Conservation (phyloP, 1,140 invertebrate genomes). For the Ceratosolen fusciceps region DNA sequence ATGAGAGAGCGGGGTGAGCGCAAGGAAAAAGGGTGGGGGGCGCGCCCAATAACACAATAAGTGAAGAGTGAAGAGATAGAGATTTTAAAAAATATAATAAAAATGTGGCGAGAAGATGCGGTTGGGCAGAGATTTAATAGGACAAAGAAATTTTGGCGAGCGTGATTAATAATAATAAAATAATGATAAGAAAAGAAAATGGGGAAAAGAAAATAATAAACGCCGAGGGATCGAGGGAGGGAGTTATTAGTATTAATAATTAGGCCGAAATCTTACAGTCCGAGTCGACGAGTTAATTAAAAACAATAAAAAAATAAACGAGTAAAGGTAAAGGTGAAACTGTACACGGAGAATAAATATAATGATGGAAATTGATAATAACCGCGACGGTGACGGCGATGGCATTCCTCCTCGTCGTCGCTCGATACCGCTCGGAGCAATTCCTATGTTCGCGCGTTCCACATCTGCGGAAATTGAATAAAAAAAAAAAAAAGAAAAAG, state of each 20-base stretch:
- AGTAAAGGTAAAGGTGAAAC: neutral
- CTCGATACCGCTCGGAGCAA: conserved; percentile 46
- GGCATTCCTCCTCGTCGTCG: conserved; percentile 32
- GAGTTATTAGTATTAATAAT: no score
- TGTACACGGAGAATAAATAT: conserved; percentile 25
- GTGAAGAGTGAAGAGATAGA: conserved; percentile 10
- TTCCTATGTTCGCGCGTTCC: conserved; percentile 50
- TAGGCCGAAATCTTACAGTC: conserved; percentile 29
- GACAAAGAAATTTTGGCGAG: conserved; percentile 14
- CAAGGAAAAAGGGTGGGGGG: neutral
- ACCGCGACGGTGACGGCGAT: conserved; percentile 27
- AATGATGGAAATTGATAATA: conserved; percentile 32
- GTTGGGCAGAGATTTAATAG: conserved; percentile 19
- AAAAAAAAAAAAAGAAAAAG: no score
- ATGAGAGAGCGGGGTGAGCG: conserved; percentile 3
- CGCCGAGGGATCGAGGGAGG: conserved; percentile 34
- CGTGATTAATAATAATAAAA: no score
- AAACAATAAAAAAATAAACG: no score
- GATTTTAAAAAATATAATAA: no score
- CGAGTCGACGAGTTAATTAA: conserved; percentile 14
- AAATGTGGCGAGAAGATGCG: no score
- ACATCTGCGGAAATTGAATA: conserved; percentile 47
- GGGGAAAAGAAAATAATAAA: conserved; percentile 23
- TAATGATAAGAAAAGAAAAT: conserved; percentile 37
- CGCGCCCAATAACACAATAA: neutral